Percentiles rank a stretch among this genome's conserved stretches.
Conservation (phyloP, 2,113 vertebrate genomes). For the Microtus richardsoni region DNA sequence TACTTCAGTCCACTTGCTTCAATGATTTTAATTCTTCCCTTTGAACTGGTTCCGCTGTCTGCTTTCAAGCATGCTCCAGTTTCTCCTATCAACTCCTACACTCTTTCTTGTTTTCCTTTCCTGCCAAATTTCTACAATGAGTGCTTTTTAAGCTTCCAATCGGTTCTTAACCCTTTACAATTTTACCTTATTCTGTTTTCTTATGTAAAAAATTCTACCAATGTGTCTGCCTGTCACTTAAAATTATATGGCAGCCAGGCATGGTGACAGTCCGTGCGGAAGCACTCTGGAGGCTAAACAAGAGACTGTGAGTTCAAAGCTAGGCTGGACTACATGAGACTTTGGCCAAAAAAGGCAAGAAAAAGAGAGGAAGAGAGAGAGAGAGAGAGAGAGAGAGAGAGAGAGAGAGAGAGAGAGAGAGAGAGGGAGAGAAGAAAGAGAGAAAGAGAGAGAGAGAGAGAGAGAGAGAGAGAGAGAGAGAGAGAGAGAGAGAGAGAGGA, state of each 20-base stretch:
- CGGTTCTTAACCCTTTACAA: conserved; percentile 68
- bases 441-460: no score
- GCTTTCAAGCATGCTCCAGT: conserved; percentile 75
- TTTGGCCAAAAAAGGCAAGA: neutral
- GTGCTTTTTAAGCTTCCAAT: conserved; percentile 55
- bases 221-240: neutral
- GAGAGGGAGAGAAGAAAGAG: no score
- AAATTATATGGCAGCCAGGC: neutral
- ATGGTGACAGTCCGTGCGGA: neutral
- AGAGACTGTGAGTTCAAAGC: neutral
- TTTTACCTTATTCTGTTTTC: conserved; percentile 19
- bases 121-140: conserved; percentile 79
- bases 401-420: no score
- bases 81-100: conserved; percentile 70
- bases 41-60: conserved; percentile 69
- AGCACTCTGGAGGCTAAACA: neutral
- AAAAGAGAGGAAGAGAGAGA: neutral
- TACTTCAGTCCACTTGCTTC: conserved; percentile 41
- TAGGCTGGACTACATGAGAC: neutral
- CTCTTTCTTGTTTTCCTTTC: conserved; percentile 68
- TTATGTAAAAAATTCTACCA: conserved; percentile 27
- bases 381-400: accelerated
- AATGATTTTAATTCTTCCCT: conserved; percentile 59
- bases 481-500: accelerated
- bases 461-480: accelerated